These are phyloP conservation scores for Desmodus rotundus DNA, from an alignment of 2,113 vertebrate species.

Conservation along the genomic window DNA sequence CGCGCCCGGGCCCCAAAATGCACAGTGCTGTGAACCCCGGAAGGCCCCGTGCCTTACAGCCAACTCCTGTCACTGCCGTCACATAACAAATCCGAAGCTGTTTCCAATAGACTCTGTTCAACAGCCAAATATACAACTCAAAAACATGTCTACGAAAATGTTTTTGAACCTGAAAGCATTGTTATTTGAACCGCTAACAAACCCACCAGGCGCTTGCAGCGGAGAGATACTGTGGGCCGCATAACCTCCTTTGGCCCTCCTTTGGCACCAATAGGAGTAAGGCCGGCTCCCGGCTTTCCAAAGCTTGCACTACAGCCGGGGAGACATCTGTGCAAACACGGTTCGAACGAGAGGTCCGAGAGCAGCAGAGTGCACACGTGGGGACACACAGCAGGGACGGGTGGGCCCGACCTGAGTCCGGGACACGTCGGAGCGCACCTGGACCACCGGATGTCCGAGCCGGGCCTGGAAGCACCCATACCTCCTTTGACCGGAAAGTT, in stretches of 20 bases:
- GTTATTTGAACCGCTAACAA: neutral
- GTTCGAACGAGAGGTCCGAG: neutral
- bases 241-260: neutral
- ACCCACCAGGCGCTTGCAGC: neutral
- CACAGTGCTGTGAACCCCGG: too few species aligned
- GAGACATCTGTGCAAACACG: neutral
- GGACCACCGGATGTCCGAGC: too few species aligned
- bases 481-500: neutral
- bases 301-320: neutral
- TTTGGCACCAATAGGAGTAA: neutral
- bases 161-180: neutral
- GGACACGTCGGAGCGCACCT: neutral
- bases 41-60: neutral
- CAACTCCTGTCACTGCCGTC: neutral
- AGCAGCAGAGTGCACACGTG: neutral
- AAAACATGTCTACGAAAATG: neutral
- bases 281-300: neutral
- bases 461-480: neutral
- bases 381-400: accelerated
- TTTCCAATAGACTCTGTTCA: neutral
- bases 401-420: neutral
- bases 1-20: too few species aligned
- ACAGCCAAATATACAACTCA: neutral
- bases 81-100: neutral
- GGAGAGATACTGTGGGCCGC: neutral